Base-by-base conservation (phyloP, 2,797 vertebrate species). In the Microctenopoma lineatum region DNA sequence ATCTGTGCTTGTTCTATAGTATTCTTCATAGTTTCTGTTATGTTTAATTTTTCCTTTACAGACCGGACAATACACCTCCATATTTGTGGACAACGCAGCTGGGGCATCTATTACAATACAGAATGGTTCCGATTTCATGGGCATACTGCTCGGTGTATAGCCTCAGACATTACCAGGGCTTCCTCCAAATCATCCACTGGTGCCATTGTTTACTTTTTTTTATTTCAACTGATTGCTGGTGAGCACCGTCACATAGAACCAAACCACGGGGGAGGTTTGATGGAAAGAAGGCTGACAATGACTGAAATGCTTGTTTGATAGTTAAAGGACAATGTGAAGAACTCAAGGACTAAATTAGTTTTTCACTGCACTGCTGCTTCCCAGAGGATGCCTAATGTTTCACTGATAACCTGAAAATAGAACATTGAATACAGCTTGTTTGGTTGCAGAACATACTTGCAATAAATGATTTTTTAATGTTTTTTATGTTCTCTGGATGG, bases 1-100 rank as follows among this genome's bases (percentile, higher is more conserved):
- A 18, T 12, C 4, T 61, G 13, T 14, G 12, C 52, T 13, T 5
- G 6, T 56, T 5, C 0, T 9, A 11, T n/a, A 2, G 67, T 13
- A 48, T 5, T 62, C 41, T 65, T 48, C 56, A 64, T 54, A 61
- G 14, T 41, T 41, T 41, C 11, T 10, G 11, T 38, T 38, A 8
- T 29, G 26, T 53, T 16, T 64, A 0, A 57, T 0, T 58, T 51
- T 15, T 44, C 55, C 46, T 75, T 64, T 29, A 4, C 92, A 98
- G 98, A 94, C 91, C 4, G 97, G 97, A 2, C 97, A 99, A 69
- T 98, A 98, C 71, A 94, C 95, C 2, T 99, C 97, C 5, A 95
- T 99, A 89, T 99, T 98, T 21, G 96, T 98, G 91, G 97, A 98
- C 87, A 99, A 98, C 1, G 93, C 96, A 0, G 96, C 96, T 0